Base-by-base conservation (phyloP, 2,888 invertebrate species). In the Dryococelus australis region DNA sequence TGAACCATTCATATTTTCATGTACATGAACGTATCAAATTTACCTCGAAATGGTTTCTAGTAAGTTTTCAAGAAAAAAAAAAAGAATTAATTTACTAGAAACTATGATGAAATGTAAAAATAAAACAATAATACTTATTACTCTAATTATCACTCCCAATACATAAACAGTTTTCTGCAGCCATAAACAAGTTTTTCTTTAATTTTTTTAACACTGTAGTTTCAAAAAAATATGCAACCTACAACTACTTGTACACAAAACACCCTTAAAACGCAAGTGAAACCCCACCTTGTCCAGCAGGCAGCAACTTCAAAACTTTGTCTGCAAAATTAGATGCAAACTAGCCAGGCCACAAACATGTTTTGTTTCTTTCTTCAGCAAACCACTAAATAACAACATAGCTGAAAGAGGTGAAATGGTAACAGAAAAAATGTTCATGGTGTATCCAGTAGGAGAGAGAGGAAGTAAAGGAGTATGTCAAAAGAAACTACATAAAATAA, bases 221-320 rank as follows among this genome's bases (percentile, higher is more conserved):
- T 16, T 8, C 24, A 24, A 65, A 65, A 12, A 65, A 65, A 65
- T 65, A 6, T 24, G 12, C 65, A 65, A 20, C n/a, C 65, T 65
- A 65, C 20, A 65, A n/a, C 65, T 65, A 65, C 20, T 65, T 3
- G 16, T n/a, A 65, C 65, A 65, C 65, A 65, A 65, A 16, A 65
- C 8, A 65, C 10, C 65, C n/a, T 65, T n/a, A 16, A 65, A 65
- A n/a, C 65, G 8, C 10, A n/a, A 6, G 65, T 8, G 65, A 65
- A 65, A 65, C 65, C 6, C 65, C 65, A 65, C 65, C 65, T 65
- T 24, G n/a, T 65, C 6, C 65, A 65, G 65, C 24, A 65, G 65
- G 65, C 65, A 65, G 65, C 65, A 65, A 65, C 65, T 65, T n/a
- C 8, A 65, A 65, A 65, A 65, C 65, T 65, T 65, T 65, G n/a